phyloP scores from a whole-genome alignment of 2,888 invertebrate species.

The Caenorhabditis drosophilae region DNA sequence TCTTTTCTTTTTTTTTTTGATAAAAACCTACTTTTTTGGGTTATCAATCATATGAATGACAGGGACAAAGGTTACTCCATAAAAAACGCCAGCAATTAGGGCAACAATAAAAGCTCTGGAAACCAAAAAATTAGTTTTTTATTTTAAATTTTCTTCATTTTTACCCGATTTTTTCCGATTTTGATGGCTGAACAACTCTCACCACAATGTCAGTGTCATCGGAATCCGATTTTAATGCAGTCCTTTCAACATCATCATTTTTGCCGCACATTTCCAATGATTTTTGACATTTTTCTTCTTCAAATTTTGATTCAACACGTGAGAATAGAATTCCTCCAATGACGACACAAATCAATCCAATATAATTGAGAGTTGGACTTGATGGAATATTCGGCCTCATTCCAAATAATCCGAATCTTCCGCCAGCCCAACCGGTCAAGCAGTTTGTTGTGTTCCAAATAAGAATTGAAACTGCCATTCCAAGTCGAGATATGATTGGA shows the following conservation, averaged over 20 bases:
- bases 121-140: neutral
- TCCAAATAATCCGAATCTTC: slow-evolving; percentile 65
- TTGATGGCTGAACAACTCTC: neutral
- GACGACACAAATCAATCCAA: slow-evolving; percentile 60
- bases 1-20: no score
- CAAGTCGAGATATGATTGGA: slow-evolving; percentile 69
- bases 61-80: slow-evolving; percentile 72
- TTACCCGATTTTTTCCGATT: neutral
- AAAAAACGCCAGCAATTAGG: slow-evolving; percentile 70
- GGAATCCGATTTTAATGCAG: neutral
- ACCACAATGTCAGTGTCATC: neutral
- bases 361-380: slow-evolving; percentile 57
- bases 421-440: slow-evolving; percentile 69
- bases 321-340: slow-evolving; percentile 63
- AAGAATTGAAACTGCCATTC: slow-evolving; percentile 70
- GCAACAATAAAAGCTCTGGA: slow-evolving; percentile 70
- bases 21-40: slow-evolving; percentile 65
- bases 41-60: slow-evolving; percentile 71
- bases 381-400: slow-evolving; percentile 51
- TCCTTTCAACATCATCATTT: neutral
- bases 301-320: slow-evolving; percentile 26
- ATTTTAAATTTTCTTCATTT: neutral
- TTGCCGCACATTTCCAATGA: no score
- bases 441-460: slow-evolving; percentile 72
- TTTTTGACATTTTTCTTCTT: no score